phyloP scores from a whole-genome alignment of 2,113 vertebrate genomes.

The Trogon surrucura region DNA sequence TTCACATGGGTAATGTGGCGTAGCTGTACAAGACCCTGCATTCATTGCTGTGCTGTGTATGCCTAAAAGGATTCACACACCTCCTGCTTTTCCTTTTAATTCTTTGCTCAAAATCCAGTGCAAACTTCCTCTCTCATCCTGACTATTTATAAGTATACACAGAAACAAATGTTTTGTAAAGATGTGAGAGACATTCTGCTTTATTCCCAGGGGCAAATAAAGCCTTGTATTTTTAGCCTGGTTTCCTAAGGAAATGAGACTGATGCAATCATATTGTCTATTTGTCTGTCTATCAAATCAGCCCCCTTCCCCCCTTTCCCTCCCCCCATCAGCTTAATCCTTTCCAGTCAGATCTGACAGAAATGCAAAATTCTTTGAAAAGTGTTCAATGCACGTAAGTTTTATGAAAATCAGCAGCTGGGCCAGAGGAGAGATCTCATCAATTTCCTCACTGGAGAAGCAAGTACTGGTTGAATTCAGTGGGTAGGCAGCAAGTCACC shows the following conservation, averaged over 20 bases:
- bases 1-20: not conserved
- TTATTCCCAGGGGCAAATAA: conserved; percentile 56
- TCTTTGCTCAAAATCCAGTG: conserved; percentile 32
- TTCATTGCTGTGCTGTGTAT: not conserved
- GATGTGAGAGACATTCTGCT: conserved; percentile 63
- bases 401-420: not conserved
- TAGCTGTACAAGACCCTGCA: not conserved
- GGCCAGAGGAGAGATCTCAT: not conserved
- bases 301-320: not conserved
- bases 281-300: conserved; percentile 50
- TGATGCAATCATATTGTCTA: conserved; percentile 70
- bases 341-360: not conserved
- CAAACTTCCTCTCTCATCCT: conserved; percentile 61
- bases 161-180: conserved; percentile 61
- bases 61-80: not conserved
- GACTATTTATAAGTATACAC: conserved; percentile 57
- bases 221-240: conserved; percentile 64
- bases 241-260: conserved; percentile 69
- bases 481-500: not conserved
- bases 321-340: not conserved
- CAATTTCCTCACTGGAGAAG: not conserved
- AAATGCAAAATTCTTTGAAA: not conserved
- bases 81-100: conserved; percentile 46
- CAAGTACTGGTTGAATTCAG: not conserved
- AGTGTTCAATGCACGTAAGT: not conserved